A percentile compares a stretch with the other conserved stretches of the same genome.
These are phyloP conservation scores for Parauchenoglanis punctatus DNA, from an alignment of 2,797 vertebrate genomes.

Conservation along the genomic window DNA sequence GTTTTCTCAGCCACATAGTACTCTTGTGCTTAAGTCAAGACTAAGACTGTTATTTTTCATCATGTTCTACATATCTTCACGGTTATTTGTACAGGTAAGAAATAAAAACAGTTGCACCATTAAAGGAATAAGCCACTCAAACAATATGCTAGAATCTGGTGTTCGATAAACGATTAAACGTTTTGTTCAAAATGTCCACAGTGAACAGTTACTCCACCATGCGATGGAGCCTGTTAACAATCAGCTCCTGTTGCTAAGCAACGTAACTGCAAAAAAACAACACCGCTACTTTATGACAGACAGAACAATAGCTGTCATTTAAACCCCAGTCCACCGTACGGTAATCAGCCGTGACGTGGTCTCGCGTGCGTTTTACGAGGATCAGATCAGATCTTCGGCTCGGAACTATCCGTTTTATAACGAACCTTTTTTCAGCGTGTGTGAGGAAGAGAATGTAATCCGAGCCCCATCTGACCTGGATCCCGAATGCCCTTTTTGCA, in stretches of 20 bases:
- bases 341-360: background rate
- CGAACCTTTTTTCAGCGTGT: background rate
- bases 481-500: background rate
- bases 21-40: background rate
- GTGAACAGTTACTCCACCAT: background rate
- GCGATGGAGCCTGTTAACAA: background rate
- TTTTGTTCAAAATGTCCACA: background rate
- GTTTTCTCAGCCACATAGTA: background rate
- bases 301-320: background rate
- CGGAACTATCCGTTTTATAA: background rate
- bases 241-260: conserved; percentile 4
- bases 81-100: background rate
- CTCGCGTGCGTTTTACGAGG: background rate
- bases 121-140: background rate
- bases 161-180: background rate
- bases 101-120: background rate
- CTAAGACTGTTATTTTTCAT: background rate
- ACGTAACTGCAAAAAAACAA: background rate
- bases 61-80: background rate
- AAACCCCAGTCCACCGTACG: background rate
- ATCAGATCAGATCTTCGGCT: background rate
- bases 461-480: background rate
- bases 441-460: background rate
- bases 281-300: background rate
- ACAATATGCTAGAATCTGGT: background rate